Conservation (phyloP, 2,888 invertebrate species). For the Sclerodermus sp. region DNA sequence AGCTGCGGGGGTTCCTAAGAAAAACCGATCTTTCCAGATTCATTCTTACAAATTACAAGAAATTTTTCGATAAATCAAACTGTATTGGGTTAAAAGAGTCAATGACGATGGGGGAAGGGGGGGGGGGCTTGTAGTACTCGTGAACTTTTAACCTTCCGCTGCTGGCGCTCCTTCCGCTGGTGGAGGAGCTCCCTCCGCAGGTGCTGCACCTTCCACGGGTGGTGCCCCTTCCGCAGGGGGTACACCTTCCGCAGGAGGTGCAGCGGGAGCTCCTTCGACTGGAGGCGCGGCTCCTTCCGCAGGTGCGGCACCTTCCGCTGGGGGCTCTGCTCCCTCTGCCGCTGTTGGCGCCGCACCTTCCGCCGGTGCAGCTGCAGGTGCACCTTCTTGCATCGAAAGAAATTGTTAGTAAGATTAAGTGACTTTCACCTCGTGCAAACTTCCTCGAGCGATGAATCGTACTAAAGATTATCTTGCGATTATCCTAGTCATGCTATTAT, state of each 20-base stretch:
- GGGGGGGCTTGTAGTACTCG: constrained; percentile 2
- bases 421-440: too few species aligned
- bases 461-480: too few species aligned
- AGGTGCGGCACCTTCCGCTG: constrained; percentile 42
- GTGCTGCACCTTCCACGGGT: constrained; percentile 47
- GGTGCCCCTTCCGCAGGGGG: constrained; percentile 38
- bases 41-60: too few species aligned
- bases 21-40: background rate
- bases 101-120: too few species aligned
- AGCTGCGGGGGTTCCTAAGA: background rate
- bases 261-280: constrained; percentile 45
- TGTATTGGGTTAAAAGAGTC: too few species aligned
- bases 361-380: constrained; percentile 32
- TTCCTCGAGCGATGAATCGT: too few species aligned
- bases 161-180: constrained; percentile 35
- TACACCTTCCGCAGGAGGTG: constrained; percentile 30
- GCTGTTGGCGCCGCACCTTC: constrained; percentile 28
- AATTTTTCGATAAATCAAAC: too few species aligned
- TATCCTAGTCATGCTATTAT: too few species aligned
- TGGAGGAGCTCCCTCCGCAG: constrained; percentile 33
- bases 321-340: constrained; percentile 42
- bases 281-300: constrained; percentile 37
- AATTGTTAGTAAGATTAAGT: background rate
- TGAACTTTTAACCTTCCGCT: constrained; percentile 29
- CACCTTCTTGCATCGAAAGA: constrained; percentile 35